A percentile compares a stretch with the other conserved stretches of the same genome.
Evolutionary conservation across 2,888 invertebrate genomes (phyloP).

Genomic region (Eueremaeus valkanovi): DNA sequence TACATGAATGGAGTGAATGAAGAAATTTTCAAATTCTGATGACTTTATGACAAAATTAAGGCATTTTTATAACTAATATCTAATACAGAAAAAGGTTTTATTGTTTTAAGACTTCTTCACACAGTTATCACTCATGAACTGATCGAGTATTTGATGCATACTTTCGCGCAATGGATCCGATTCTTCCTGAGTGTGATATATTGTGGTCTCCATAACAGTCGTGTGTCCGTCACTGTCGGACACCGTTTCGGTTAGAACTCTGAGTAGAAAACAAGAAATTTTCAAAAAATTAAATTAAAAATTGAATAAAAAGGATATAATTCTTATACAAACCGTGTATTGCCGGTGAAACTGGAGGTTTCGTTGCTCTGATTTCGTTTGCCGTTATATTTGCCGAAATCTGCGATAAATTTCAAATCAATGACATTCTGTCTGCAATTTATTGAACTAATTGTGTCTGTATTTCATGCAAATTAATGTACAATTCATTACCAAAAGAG

Average conservation of each 20-base stretch:
- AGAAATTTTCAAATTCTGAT: too few relatives aligned
- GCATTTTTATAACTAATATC: conserved; percentile 13
- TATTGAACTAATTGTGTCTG: too few relatives aligned
- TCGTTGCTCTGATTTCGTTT: neutral
- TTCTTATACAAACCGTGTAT: neutral
- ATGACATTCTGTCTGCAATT: neutral
- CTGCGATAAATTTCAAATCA: neutral
- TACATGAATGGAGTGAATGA: too few relatives aligned
- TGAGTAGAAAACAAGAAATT: too few relatives aligned
- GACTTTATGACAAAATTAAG: conserved; percentile 10
- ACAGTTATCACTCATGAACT: neutral
- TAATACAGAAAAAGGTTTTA: neutral
- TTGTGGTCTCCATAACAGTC: conserved; percentile 37
- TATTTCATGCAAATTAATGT: neutral
- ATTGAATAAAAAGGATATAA: neutral
- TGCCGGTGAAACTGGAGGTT: neutral
- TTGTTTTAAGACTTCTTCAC: neutral
- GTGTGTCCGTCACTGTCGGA: conserved; percentile 37
- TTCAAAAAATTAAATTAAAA: neutral
- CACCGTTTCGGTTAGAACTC: conserved; percentile 37
- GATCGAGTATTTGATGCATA: conserved; percentile 27
- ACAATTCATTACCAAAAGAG: neutral
- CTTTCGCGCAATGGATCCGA: conserved; percentile 8
- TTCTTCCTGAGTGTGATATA: conserved; percentile 25
- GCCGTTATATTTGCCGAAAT: conserved; percentile 21